Evolutionary conservation across 2,113 vertebrate genomes (phyloP), one percentile per base, ranked within the genome.

Genomic region (Fregata magnificens): DNA sequence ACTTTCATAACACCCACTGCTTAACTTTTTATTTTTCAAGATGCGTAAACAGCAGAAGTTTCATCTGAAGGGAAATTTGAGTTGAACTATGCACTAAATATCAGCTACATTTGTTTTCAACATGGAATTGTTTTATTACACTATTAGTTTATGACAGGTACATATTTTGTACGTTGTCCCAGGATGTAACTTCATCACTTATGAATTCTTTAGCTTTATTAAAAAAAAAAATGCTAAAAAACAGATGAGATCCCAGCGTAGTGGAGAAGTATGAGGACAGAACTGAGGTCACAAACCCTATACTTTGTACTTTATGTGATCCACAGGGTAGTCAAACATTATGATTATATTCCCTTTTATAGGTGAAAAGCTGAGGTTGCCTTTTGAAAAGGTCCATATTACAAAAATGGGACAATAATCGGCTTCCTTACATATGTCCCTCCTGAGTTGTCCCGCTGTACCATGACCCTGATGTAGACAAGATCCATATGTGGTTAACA

Each of bases 1-100:
- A 91, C 19, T 88, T 95, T 84, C n/a, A 32, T 94, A 84, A 86
- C 31, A 79, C 3, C 3, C 26, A 38, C 20, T 86, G 5, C 49
- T 58, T 59, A 74, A 74, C 31, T 58, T 82, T 94, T 83, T 92
- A 61, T 81, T 95, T 94, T 95, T 87, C 88, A 71, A 73, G 58
- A 18, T 89, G 91, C 6, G 21, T 93, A 87, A 93, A 66, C 40
- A 86, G n/a, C 28, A 80, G 67, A 80, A 61, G 26, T 53, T 93
- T 93, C 5, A 8, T 65, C 49, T 86, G 66, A 95, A 94, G 45
- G 71, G 44, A 91, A 82, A 88, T 92, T 59, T 82, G 40, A 85
- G 56, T 86, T 86, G 71, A 94, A 82, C 31, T 72, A 40, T 50
- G 52, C 12, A 62, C 45, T 79, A 90, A 84, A 42, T 66, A 58